Conservation (phyloP, 2,797 vertebrate genomes). For the Rhinophrynus dorsalis region DNA sequence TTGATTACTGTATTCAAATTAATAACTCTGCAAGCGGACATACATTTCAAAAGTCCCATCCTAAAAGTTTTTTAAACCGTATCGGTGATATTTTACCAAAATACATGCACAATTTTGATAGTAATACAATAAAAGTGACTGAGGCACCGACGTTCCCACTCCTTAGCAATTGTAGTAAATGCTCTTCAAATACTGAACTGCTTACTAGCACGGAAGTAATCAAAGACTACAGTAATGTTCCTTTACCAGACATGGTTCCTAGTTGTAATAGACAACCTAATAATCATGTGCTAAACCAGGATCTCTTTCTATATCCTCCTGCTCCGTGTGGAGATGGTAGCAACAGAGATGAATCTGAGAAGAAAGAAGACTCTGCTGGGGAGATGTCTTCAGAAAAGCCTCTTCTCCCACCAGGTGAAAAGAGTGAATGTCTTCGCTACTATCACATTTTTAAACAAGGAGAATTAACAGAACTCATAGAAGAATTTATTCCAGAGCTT, state of each 20-base stretch:
- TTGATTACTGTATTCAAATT: constrained; percentile 48
- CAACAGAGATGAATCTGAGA: not conserved
- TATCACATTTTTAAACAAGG: constrained; percentile 75
- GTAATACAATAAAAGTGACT: constrained; percentile 67
- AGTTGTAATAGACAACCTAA: constrained; percentile 57
- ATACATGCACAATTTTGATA: constrained; percentile 68
- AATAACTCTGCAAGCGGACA: constrained; percentile 51
- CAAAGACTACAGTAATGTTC: constrained; percentile 60
- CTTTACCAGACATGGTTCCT: constrained; percentile 77
- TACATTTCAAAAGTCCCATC: constrained; percentile 49
- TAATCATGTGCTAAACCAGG: constrained; percentile 41
- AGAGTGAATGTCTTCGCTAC: constrained; percentile 63
- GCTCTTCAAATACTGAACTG: constrained; percentile 49
- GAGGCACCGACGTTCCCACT: constrained; percentile 53
- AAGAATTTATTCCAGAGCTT: constrained; percentile 68
- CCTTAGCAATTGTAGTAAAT: constrained; percentile 46
- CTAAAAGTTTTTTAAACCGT: constrained; percentile 62
- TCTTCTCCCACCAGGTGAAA: not conserved
- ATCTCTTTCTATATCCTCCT: not conserved
- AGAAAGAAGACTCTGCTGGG: not conserved
- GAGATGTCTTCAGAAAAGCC: not conserved
- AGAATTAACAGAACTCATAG: constrained; percentile 66
- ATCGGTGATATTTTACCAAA: constrained; percentile 69
- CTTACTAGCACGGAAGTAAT: constrained; percentile 58
- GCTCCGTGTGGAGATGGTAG: too few relatives aligned